phyloP scores from a whole-genome alignment of 2,888 invertebrate genomes.

The Lacanobia wlatinum region DNA sequence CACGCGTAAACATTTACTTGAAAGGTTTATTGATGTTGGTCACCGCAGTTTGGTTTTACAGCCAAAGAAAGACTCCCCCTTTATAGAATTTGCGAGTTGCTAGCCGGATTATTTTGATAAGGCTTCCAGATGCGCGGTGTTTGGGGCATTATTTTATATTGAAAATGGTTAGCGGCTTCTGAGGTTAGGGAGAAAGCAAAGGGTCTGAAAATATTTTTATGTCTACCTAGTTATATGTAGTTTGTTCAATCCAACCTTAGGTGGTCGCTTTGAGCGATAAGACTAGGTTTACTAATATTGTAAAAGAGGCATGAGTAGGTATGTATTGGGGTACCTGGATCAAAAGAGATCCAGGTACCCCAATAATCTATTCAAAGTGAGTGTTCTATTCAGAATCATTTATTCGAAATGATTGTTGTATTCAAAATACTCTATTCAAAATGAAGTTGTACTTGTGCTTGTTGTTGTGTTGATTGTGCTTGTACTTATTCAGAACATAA shows the following conservation, averaged over 20 bases:
- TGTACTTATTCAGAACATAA: too few relatives aligned
- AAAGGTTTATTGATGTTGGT: conserved; percentile 88
- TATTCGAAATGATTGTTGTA: too few relatives aligned
- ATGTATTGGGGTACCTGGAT: too few relatives aligned
- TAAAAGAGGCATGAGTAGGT: too few relatives aligned
- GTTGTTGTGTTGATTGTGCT: too few relatives aligned
- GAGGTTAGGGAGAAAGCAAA: background rate
- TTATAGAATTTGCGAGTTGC: conserved; percentile 69
- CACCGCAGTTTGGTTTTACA: conserved; percentile 83
- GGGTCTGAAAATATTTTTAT: conserved; percentile 1
- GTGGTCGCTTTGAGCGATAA: background rate
- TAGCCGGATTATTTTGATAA: conserved; percentile 65
- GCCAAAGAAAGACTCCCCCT: conserved; percentile 65
- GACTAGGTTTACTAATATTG: too few relatives aligned
- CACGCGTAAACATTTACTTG: conserved; percentile 87
- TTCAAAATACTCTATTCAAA: too few relatives aligned
- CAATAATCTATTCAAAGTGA: too few relatives aligned
- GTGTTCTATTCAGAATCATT: too few relatives aligned
- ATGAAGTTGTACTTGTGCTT: too few relatives aligned
- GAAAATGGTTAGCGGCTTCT: conserved; percentile 17
- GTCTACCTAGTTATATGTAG: background rate
- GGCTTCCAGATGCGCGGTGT: conserved; percentile 24
- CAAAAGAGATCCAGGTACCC: too few relatives aligned
- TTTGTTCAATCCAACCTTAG: background rate
- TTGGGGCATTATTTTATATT: conserved; percentile 32